Conservation (phyloP, 2,113 vertebrate genomes). For the Arvicanthis niloticus region DNA sequence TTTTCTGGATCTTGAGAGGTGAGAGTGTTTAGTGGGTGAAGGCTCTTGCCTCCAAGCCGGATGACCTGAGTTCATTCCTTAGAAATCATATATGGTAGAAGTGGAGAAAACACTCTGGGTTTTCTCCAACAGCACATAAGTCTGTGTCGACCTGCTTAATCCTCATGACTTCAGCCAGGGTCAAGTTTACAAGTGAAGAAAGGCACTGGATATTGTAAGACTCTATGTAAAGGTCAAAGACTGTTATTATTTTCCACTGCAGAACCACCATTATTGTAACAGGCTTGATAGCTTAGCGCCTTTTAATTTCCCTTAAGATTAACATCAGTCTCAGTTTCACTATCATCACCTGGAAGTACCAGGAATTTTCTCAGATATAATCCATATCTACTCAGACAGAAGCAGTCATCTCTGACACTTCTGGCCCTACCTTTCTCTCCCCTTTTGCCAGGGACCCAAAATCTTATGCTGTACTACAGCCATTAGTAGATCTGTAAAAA, state of each 20-base stretch:
- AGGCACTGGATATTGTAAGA: constrained; percentile 14
- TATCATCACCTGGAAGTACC: not conserved
- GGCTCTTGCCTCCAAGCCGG: not conserved
- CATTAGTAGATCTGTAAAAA: not conserved
- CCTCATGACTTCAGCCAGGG: not conserved
- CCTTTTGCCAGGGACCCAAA: not conserved
- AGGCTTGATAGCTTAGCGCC: not conserved
- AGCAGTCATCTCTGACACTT: not conserved
- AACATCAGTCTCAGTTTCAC: constrained; percentile 8
- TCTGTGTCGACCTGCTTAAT: not conserved
- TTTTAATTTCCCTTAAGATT: constrained; percentile 47
- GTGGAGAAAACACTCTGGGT: not conserved
- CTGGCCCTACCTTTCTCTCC: not conserved
- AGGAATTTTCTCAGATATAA: constrained; percentile 22
- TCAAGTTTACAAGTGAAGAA: not conserved
- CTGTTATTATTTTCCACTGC: constrained; percentile 21
- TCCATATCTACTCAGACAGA: not conserved
- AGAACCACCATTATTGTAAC: constrained; percentile 32
- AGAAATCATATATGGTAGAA: not conserved
- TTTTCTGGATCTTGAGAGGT: not conserved
- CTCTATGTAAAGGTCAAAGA: constrained; percentile 17
- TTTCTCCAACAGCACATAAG: no score
- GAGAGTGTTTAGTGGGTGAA: not conserved
- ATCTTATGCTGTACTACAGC: not conserved
- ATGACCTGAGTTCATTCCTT: not conserved